A percentile compares a stretch with the other conserved stretches of the same genome.
phyloP scores from a whole-genome alignment of 2,113 vertebrate genomes.

The Notiomystis cincta region DNA sequence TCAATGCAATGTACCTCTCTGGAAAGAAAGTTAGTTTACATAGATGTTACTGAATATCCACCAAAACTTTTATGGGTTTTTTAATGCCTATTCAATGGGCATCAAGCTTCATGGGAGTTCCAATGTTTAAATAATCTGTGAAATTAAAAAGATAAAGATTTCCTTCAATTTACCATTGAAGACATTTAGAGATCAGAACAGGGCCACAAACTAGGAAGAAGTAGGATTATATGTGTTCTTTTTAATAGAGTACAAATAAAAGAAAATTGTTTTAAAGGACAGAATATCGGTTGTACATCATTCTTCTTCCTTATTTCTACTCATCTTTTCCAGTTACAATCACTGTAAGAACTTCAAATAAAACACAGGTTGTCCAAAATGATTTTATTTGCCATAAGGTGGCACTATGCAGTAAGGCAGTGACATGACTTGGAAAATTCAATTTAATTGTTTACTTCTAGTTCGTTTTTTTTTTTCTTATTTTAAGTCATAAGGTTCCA shows the following conservation, averaged over 20 bases:
- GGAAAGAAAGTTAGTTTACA: neutral
- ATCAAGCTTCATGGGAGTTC: accelerated
- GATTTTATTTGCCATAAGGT: neutral
- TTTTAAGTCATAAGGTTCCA: neutral
- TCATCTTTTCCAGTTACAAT: neutral
- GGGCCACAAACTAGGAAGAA: neutral
- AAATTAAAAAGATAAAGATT: neutral
- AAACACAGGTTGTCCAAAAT: neutral
- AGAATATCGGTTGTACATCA: neutral
- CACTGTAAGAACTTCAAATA: neutral
- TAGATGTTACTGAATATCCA: neutral
- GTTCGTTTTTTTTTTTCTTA: neutral
- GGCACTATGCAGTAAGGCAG: neutral
- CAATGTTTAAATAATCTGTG: neutral
- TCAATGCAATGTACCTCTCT: neutral
- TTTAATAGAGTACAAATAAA: neutral
- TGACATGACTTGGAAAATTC: neutral
- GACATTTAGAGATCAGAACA: neutral
- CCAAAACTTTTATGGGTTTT: accelerated
- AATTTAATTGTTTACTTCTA: neutral
- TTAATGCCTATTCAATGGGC: neutral
- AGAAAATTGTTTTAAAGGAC: neutral
- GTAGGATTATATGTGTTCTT: neutral
- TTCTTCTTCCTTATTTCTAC: neutral
- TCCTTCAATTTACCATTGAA: neutral